Conservation (phyloP, 1,140 invertebrate species). For the Akabosia matsudoensis region DNA sequence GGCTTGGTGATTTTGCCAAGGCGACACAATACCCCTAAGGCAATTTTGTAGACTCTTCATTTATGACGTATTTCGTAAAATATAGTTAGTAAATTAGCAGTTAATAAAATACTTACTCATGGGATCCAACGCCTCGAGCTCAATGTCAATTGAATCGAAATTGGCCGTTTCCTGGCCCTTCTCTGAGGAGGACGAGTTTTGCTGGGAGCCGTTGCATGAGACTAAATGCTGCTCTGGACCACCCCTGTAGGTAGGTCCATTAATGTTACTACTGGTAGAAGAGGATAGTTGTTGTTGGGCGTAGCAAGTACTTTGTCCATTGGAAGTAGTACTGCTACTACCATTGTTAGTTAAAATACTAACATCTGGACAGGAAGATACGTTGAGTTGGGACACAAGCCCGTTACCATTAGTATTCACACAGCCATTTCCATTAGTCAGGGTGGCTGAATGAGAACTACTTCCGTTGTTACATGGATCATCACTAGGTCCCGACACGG, state of each 20-base stretch:
- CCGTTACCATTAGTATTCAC: not conserved
- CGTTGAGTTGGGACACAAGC: constrained; percentile 3
- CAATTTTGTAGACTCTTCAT: too few relatives aligned
- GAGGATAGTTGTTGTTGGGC: not conserved
- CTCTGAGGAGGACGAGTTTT: not conserved
- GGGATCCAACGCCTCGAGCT: constrained; percentile 64
- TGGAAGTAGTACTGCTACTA: not conserved
- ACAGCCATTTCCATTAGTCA: constrained; percentile 27
- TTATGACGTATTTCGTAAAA: too few relatives aligned
- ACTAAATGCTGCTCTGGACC: not conserved
- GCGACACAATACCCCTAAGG: too few relatives aligned
- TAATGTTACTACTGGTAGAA: not conserved
- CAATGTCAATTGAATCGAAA: constrained; percentile 49
- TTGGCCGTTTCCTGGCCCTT: constrained; percentile 33
- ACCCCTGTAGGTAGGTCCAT: not conserved
- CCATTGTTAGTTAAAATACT: not conserved
- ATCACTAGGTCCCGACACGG: not conserved
- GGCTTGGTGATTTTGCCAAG: too few relatives aligned
- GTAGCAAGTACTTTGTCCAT: constrained; percentile 2
- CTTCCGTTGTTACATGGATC: not conserved
- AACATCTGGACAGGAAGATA: constrained; percentile 11
- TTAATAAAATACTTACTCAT: constrained; percentile 49
- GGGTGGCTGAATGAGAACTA: not conserved
- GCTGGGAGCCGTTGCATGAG: not conserved
- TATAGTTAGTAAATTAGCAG: not conserved